Base-by-base conservation (phyloP, 2,113 vertebrate species). In the Paradisaea rubra region DNA sequence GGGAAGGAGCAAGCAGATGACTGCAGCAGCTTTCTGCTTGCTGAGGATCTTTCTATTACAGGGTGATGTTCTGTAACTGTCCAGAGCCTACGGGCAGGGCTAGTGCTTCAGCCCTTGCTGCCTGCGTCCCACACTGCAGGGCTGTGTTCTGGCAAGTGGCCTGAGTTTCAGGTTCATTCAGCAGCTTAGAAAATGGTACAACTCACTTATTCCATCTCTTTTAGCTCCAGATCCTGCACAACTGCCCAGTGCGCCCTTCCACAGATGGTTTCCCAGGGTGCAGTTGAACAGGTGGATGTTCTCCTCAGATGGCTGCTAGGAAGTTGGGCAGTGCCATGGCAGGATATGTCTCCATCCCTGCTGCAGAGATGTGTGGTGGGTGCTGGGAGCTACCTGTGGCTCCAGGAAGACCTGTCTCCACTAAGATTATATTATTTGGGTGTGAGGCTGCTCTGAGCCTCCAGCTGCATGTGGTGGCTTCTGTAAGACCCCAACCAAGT, bases 321-420 rank as follows among this genome's bases (percentile, higher is more conserved):
- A 39, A 66, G 25, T 5, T 53, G 47, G 50, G 33, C 35, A 2
- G 31, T 37, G 45, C 37, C 0, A 0, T 30, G 59, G 60, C 56
- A 47, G 50, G 47, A 71, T 23, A 4, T 2, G 0, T 13, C 31
- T 77, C 41, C 17, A n/a, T 20, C 17, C 49, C 39, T 1, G 0
- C 50, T 74, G 18, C 0, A 1, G 44, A 56, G 49, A 54, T n/a
- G 16, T 13, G 22, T 81, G 45, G 22, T 47, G 30, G 14, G 27
- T 64, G 44, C 70, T 39, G 45, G 37, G 41, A 83, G 39, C 20
- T 73, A 64, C 9, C 60, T 5, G 1, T n/a, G 50, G 21, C 20
- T 56, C 31, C 5, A 5, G 56, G 11, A 61, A 78, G 17, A 65
- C 47, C 15, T 19, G 3, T 54, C 31, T 79, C 45, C 9, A 1